phyloP scores from a whole-genome alignment of 2,888 invertebrate genomes.

The Melinopterus prodromus region DNA sequence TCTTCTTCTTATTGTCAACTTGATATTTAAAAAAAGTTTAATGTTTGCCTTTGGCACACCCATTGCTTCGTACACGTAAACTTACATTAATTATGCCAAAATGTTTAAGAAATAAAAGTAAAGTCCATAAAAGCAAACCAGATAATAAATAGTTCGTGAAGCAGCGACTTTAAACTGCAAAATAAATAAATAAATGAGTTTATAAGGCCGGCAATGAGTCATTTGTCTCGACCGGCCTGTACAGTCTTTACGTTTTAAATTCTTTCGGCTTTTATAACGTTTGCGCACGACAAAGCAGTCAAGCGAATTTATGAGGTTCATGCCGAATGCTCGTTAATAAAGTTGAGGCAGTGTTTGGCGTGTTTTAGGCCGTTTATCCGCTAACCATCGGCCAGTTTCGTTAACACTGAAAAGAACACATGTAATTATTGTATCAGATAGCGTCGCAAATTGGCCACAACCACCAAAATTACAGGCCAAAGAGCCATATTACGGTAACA shows the following conservation, averaged over 20 bases:
- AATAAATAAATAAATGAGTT: background rate
- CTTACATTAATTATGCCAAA: background rate
- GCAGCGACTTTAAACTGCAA: background rate
- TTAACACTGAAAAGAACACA: constrained; percentile 13
- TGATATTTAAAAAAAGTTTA: no score
- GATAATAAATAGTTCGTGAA: background rate
- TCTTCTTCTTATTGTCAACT: no score
- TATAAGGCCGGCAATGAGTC: background rate
- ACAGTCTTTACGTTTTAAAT: background rate
- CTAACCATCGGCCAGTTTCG: constrained; percentile 16
- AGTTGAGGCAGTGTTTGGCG: constrained; percentile 6
- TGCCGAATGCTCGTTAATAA: background rate
- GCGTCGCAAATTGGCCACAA: constrained; percentile 21
- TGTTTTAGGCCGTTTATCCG: constrained; percentile 17
- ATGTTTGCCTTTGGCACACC: no score
- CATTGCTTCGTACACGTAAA: no score
- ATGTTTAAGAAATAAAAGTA: background rate
- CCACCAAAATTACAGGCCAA: constrained; percentile 17
- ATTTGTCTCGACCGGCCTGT: background rate
- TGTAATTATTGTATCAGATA: constrained; percentile 25
- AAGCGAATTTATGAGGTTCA: background rate
- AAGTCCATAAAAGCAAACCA: background rate
- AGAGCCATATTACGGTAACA: background rate
- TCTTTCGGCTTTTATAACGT: background rate
- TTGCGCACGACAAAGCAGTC: constrained; percentile 4